phyloP scores from a whole-genome alignment of 2,888 invertebrate genomes.

The Drosophila borealis region DNA sequence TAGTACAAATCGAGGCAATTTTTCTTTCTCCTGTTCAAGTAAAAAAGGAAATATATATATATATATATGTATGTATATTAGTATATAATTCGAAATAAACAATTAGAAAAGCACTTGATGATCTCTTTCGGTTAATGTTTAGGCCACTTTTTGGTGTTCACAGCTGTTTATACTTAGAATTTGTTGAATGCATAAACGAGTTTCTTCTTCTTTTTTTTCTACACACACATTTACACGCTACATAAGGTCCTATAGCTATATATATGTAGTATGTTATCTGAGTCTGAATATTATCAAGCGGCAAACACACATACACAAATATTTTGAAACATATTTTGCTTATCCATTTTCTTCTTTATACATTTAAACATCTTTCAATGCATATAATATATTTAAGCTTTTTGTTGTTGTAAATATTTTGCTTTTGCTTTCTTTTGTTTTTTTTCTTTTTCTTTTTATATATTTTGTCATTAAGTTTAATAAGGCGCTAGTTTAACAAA shows the following conservation, averaged over 20 bases:
- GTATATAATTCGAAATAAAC: slow-evolving; percentile 28
- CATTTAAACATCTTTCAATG: slow-evolving; percentile 7
- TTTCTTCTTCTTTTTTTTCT: slow-evolving; percentile 23
- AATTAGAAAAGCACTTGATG: slow-evolving; percentile 60
- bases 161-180: slow-evolving; percentile 62
- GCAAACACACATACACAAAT: slow-evolving; percentile 72
- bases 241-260: not conserved
- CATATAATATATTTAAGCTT: not conserved
- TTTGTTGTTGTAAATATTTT: slow-evolving; percentile 50
- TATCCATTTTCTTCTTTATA: slow-evolving; percentile 15
- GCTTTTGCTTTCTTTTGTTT: slow-evolving; percentile 6
- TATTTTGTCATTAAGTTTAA: slow-evolving; percentile 36
- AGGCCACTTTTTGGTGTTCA: slow-evolving; percentile 81
- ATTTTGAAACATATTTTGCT: slow-evolving; percentile 24
- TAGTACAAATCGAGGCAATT: slow-evolving; percentile 76
- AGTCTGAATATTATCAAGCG: slow-evolving; percentile 49
- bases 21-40: slow-evolving; percentile 29
- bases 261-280: slow-evolving; percentile 28
- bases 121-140: slow-evolving; percentile 53
- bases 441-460: not conserved
- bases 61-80: not conserved
- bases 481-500: slow-evolving; percentile 43
- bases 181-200: slow-evolving; percentile 44
- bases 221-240: slow-evolving; percentile 32
- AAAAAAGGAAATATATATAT: slow-evolving; percentile 3